Conservation (phyloP, 2,888 invertebrate species). For the Caenorhabditis doughertyi region DNA sequence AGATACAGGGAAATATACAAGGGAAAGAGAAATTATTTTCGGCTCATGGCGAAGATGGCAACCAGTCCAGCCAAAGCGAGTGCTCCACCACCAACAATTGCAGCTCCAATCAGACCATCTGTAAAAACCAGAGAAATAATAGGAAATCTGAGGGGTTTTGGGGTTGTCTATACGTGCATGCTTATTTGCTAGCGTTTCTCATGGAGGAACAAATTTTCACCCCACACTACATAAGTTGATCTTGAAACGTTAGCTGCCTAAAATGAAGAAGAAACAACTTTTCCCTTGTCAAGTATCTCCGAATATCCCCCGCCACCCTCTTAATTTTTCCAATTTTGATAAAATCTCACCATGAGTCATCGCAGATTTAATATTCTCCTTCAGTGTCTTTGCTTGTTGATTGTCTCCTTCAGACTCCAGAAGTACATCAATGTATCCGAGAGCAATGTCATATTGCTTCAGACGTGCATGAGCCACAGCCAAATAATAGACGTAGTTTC, state of each 20-base stretch:
- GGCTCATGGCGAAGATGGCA: conserved; percentile 71
- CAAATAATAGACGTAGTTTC: conserved; percentile 96
- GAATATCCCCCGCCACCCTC: too few species aligned
- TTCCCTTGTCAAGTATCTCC: too few species aligned
- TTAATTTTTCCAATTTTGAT: neutral
- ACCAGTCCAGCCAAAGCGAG: conserved; percentile 75
- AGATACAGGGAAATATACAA: conserved; percentile 22
- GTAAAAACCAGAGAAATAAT: too few species aligned
- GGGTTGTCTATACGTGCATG: too few species aligned
- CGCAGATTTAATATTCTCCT: conserved; percentile 91
- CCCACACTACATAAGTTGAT: too few species aligned
- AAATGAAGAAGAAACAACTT: too few species aligned
- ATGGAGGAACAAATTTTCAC: too few species aligned
- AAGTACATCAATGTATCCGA: conserved; percentile 90
- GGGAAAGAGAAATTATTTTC: conserved; percentile 38
- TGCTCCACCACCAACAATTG: conserved; percentile 80
- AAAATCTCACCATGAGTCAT: conserved; percentile 88
- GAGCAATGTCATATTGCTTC: conserved; percentile 92
- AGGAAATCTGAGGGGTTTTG: too few species aligned
- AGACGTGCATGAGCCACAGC: conserved; percentile 94
- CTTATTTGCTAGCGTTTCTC: too few species aligned
- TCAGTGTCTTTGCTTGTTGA: conserved; percentile 90
- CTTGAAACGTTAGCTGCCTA: too few species aligned
- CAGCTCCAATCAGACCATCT: conserved; percentile 81
- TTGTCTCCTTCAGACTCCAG: conserved; percentile 91